phyloP scores from a whole-genome alignment of 2,113 vertebrate genomes.

The Colistium nudipinnis region DNA sequence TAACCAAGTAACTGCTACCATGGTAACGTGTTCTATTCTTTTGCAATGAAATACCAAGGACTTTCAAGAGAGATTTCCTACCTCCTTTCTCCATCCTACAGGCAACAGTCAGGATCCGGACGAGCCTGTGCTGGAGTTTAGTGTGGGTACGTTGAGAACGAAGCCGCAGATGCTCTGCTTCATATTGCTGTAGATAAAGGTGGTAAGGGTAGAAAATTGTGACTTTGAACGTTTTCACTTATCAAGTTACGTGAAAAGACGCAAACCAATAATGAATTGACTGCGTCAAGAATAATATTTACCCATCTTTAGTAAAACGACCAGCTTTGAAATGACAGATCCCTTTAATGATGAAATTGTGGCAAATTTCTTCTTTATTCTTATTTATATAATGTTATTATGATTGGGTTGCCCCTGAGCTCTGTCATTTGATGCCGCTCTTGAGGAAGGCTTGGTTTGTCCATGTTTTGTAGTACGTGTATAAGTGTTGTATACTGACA shows the following conservation, averaged over 20 bases:
- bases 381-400: too few species aligned
- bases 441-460: too few species aligned
- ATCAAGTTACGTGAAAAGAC: not conserved
- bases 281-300: too few species aligned
- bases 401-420: too few species aligned
- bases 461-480: too few species aligned
- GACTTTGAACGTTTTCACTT: not conserved
- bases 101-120: slow-evolving; percentile 97
- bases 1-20: slow-evolving; percentile 72
- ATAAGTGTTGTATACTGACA: slow-evolving; percentile 4
- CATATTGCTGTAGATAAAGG: too few species aligned
- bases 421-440: too few species aligned
- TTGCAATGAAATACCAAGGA: slow-evolving; percentile 19
- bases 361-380: too few species aligned
- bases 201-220: not conserved
- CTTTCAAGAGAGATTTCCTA: not conserved
- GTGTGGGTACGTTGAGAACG: slow-evolving; percentile 87
- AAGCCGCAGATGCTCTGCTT: not conserved
- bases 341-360: too few species aligned
- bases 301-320: too few species aligned
- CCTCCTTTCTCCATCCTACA: slow-evolving; percentile 61
- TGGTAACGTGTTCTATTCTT: slow-evolving; percentile 37
- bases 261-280: not conserved
- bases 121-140: slow-evolving; percentile 98
- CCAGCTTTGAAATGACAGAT: too few species aligned